These are phyloP conservation scores for Hippasteria phrygiana DNA, from an alignment of 53 echinoderm and acorn worm genomes.

Conservation along the genomic window DNA sequence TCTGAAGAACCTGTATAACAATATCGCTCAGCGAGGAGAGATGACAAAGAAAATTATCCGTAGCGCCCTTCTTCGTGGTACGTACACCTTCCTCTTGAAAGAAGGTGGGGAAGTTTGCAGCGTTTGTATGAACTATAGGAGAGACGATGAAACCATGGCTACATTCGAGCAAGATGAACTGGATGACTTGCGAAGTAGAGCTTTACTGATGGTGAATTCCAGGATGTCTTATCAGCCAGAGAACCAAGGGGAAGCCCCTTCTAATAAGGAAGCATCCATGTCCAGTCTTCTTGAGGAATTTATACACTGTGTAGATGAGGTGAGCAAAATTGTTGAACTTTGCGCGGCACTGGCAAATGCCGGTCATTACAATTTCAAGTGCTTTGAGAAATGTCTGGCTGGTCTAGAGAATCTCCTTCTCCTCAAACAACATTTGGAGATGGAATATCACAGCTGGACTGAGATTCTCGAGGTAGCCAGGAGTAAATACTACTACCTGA, in stretches of 20 bases:
- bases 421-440: conserved; percentile 14
- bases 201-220: conserved; percentile 52
- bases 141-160: conserved; percentile 37
- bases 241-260: background rate
- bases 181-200: conserved; percentile 62
- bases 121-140: conserved; percentile 44
- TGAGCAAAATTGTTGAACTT: conserved; percentile 55
- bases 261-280: background rate
- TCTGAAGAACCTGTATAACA: conserved; percentile 66
- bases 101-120: conserved; percentile 39
- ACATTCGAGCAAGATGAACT: conserved; percentile 52
- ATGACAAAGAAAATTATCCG: conserved; percentile 65
- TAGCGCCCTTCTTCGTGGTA: conserved; percentile 47
- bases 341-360: conserved; percentile 42
- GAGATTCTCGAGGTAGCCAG: conserved; percentile 36
- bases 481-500: conserved; percentile 44
- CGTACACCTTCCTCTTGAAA: conserved; percentile 41
- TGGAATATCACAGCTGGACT: conserved; percentile 16
- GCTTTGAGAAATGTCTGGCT: conserved; percentile 36
- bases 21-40: conserved; percentile 68
- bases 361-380: conserved; percentile 55
- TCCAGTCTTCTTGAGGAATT: conserved; percentile 29
- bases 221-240: background rate
- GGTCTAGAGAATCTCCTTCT: background rate
- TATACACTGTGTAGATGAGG: conserved; percentile 32